phyloP scores from a whole-genome alignment of 2,113 vertebrate species.

The Eptesicus fuscus region DNA sequence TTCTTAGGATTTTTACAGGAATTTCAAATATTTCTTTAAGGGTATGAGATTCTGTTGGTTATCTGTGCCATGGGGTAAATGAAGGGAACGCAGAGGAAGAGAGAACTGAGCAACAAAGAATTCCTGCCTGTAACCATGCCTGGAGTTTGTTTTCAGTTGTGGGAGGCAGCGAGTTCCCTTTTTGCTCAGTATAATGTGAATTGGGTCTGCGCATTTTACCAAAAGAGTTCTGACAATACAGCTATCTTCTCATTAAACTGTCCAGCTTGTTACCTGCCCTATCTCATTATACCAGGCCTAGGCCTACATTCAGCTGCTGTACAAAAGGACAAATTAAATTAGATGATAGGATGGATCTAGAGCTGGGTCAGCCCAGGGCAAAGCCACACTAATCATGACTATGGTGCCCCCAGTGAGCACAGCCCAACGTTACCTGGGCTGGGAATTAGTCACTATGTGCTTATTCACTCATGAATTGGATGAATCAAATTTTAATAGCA shows the following conservation, averaged over 20 bases:
- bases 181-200: not conserved
- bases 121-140: not conserved
- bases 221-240: not conserved
- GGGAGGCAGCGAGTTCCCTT: not conserved
- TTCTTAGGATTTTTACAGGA: not conserved
- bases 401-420: not conserved
- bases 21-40: not conserved
- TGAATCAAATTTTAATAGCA: not conserved
- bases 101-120: not conserved
- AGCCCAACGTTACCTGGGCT: not conserved
- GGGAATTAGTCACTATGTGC: not conserved
- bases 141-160: constrained; percentile 5
- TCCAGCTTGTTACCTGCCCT: not conserved
- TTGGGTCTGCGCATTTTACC: not conserved
- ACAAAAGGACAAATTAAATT: not conserved
- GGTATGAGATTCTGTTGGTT: not conserved
- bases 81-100: not conserved
- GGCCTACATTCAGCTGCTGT: not conserved
- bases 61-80: not conserved
- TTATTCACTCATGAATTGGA: not conserved
- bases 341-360: not conserved
- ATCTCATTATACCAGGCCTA: not conserved
- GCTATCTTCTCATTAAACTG: not conserved
- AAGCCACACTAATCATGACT: not conserved
- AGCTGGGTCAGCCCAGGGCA: not conserved